A percentile compares a stretch with the other conserved stretches of the same genome.
Evolutionary conservation across 2,888 invertebrate species (phyloP).

Genomic region (Pimpla rufipes): DNA sequence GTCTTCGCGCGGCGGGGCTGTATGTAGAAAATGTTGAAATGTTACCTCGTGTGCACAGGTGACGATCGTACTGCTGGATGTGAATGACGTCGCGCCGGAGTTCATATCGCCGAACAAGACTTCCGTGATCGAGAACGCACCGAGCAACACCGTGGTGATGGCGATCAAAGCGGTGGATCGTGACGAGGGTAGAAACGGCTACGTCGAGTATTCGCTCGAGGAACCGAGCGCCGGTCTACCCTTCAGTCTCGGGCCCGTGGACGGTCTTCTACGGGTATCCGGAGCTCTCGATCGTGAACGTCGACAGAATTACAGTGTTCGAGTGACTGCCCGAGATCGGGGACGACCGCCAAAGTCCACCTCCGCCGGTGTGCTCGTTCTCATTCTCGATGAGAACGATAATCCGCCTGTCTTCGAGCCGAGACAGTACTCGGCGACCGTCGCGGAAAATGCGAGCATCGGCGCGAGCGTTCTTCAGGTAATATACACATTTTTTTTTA

Average conservation of each 20-base stretch:
- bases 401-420: constrained; percentile 96
- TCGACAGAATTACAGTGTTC: constrained; percentile 91
- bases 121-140: constrained; percentile 93
- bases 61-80: constrained; percentile 94
- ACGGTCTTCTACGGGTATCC: constrained; percentile 94
- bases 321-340: constrained; percentile 94
- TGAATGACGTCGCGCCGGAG: constrained; percentile 96
- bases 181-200: constrained; percentile 96
- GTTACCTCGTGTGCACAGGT: constrained; percentile 88
- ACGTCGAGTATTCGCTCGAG: constrained; percentile 94
- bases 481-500: constrained; percentile 70
- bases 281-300: constrained; percentile 95
- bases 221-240: constrained; percentile 85
- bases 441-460: constrained; percentile 97
- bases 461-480: constrained; percentile 96
- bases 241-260: constrained; percentile 94
- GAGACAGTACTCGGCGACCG: constrained; percentile 95
- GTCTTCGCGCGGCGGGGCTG: too few species aligned
- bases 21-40: background rate
- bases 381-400: constrained; percentile 95
- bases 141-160: constrained; percentile 94
- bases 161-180: constrained; percentile 95
- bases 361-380: constrained; percentile 90
- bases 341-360: constrained; percentile 93
- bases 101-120: constrained; percentile 94